phyloP scores from a whole-genome alignment of 2,113 vertebrate species.

The Narcine bancroftii region DNA sequence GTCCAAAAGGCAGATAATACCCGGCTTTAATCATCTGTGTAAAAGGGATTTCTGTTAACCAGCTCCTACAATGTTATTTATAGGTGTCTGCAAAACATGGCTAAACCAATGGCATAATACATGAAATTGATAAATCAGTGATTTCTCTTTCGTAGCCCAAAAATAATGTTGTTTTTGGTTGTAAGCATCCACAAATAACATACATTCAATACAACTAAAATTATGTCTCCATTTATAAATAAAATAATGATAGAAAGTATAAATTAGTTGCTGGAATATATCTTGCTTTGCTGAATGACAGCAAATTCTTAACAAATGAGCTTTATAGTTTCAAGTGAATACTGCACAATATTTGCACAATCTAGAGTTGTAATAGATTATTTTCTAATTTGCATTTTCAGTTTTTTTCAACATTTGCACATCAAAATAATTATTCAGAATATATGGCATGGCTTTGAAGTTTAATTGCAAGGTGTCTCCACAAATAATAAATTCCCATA shows the following conservation, averaged over 20 bases:
- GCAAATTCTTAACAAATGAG: neutral
- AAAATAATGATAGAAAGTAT: neutral
- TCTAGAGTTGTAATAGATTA: neutral
- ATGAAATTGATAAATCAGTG: neutral
- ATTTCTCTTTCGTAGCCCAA: neutral
- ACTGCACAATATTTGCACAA: neutral
- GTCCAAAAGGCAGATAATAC: too few relatives aligned
- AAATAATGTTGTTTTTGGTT: neutral
- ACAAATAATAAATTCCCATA: constrained; percentile 44
- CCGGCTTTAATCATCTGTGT: too few relatives aligned
- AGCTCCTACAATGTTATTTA: neutral
- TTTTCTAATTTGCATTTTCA: neutral
- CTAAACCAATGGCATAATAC: neutral
- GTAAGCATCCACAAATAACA: neutral
- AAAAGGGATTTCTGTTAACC: too few relatives aligned
- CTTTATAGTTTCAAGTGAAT: neutral
- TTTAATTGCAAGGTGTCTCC: neutral
- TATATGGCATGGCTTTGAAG: neutral
- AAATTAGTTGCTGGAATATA: neutral
- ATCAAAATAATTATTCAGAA: neutral
- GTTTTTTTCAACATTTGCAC: neutral
- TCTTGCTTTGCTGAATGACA: neutral
- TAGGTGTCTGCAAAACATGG: neutral
- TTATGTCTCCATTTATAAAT: neutral
- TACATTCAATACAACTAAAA: neutral